These are phyloP conservation scores for Sigmodon hispidus DNA, from an alignment of 2,113 vertebrate species.

Conservation along the genomic window DNA sequence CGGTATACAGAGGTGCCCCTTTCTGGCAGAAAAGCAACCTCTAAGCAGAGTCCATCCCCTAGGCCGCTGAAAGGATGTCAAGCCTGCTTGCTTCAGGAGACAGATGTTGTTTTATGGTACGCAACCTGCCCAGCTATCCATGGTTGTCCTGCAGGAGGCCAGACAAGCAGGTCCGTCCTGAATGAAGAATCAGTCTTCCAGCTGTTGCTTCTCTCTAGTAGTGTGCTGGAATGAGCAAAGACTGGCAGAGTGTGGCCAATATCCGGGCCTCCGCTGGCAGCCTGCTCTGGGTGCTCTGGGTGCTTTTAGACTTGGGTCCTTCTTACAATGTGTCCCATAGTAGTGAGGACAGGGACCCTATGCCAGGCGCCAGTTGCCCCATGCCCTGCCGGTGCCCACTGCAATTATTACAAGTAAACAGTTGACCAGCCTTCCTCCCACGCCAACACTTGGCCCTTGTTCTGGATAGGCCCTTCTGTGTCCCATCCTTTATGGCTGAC, in stretches of 20 bases:
- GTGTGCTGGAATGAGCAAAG: not conserved
- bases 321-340: not conserved
- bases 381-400: conserved; percentile 64
- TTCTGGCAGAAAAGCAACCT: not conserved
- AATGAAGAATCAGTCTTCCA: not conserved
- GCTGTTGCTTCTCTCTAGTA: not conserved
- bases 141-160: not conserved
- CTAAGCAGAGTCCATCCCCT: not conserved
- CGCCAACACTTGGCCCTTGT: conserved; percentile 82
- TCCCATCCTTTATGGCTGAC: conserved; percentile 75
- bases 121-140: not conserved
- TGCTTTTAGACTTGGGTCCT: conserved; percentile 5
- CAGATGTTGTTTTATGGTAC: not conserved
- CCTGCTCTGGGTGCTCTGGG: not conserved
- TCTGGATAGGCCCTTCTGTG: conserved; percentile 76
- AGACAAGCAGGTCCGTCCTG: conserved; percentile 21
- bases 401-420: conserved; percentile 82
- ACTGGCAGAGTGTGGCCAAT: not conserved
- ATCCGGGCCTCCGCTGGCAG: conserved; percentile 2
- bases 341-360: conserved; percentile 42
- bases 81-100: not conserved
- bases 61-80: not conserved
- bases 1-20: not conserved
- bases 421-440: conserved; percentile 80
- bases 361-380: conserved; percentile 74